phyloP scores from a whole-genome alignment of 1,140 invertebrate species.

The Polyergus mexicanus region DNA sequence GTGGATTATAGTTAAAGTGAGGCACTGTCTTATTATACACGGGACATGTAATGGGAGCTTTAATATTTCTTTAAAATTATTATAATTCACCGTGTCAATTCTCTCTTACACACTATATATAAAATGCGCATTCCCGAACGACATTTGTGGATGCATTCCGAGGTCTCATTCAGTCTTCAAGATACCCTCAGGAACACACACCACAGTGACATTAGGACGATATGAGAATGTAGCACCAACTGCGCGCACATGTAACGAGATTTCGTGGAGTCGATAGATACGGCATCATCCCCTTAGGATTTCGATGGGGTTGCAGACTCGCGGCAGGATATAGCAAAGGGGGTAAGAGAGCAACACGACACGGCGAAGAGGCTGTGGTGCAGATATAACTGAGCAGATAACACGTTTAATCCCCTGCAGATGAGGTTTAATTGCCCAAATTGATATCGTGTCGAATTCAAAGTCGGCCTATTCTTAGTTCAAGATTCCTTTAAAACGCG shows the following conservation, averaged over 20 bases:
- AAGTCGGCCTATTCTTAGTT: constrained; percentile 31
- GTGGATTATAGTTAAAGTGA: background rate
- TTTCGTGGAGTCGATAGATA: constrained; percentile 76
- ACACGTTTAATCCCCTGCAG: constrained; percentile 77
- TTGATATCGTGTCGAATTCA: constrained; percentile 77
- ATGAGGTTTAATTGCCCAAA: constrained; percentile 83
- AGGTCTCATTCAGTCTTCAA: constrained; percentile 59
- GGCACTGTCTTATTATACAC: background rate
- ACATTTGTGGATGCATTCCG: constrained; percentile 49
- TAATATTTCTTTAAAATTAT: background rate
- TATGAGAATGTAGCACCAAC: constrained; percentile 81
- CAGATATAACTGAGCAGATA: constrained; percentile 80
- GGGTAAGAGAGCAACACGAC: constrained; percentile 36
- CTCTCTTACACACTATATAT: background rate
- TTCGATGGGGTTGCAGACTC: constrained; percentile 66
- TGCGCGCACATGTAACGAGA: constrained; percentile 77
- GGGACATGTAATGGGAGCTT: background rate
- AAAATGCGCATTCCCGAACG: background rate
- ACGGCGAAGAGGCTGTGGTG: constrained; percentile 43
- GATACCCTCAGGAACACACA: constrained; percentile 33
- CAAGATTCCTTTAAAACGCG: background rate
- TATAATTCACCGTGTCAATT: background rate
- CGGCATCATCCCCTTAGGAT: constrained; percentile 65
- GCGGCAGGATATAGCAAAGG: constrained; percentile 39
- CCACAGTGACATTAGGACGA: constrained; percentile 62